Conservation (phyloP, 2,888 invertebrate species). For the Leptarthrus brevirostris region DNA sequence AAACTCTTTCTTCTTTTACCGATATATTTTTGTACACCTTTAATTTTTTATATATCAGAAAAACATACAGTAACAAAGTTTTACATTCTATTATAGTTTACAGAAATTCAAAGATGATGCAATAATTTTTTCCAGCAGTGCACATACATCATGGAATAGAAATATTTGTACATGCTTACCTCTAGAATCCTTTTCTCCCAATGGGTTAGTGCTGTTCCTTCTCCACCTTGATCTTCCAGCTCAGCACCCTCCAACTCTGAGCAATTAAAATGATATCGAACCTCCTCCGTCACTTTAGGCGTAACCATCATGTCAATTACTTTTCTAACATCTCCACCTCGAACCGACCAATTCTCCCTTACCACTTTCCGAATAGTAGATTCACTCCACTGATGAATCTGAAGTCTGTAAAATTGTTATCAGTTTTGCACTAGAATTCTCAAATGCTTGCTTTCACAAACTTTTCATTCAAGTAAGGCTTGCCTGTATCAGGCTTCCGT, state of each 20-base stretch:
- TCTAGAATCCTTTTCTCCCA: slow-evolving; percentile 99
- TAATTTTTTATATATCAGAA: no score
- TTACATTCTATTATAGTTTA: no score
- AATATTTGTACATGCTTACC: no score
- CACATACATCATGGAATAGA: no score
- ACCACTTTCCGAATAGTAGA: slow-evolving; percentile 83
- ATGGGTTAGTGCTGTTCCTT: slow-evolving; percentile 96
- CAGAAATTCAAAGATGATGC: no score
- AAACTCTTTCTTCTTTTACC: no score
- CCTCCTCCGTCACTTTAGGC: slow-evolving; percentile 89
- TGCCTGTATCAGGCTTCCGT: slow-evolving; percentile 84
- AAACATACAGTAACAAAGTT: no score
- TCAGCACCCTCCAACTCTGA: slow-evolving; percentile 92
- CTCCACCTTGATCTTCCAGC: slow-evolving; percentile 97
- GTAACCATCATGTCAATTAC: slow-evolving; percentile 90
- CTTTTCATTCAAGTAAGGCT: slow-evolving; percentile 89
- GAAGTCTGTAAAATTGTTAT: slow-evolving; percentile 71
- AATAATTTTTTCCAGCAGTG: no score
- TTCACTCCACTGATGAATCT: slow-evolving; percentile 95
- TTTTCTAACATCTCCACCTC: slow-evolving; percentile 79
- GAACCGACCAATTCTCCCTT: slow-evolving; percentile 80
- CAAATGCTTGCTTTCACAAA: slow-evolving; percentile 66
- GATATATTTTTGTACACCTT: no score
- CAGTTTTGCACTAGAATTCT: neutral
- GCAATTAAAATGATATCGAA: slow-evolving; percentile 88